Evolutionary conservation across 2,888 invertebrate species (phyloP).

Genomic region (Patella ulyssiponensis): DNA sequence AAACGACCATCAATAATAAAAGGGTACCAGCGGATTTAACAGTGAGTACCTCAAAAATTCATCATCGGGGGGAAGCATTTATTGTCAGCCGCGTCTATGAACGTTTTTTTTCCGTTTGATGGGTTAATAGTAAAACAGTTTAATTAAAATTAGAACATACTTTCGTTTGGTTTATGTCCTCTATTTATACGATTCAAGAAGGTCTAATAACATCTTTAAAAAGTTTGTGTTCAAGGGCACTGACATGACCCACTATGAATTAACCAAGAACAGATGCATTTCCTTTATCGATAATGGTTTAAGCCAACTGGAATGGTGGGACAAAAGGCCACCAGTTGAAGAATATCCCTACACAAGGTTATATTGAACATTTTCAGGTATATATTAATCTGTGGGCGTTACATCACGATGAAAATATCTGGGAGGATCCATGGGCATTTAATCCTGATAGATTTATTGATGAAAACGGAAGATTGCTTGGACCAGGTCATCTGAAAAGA

Average conservation of each 20-base stretch:
- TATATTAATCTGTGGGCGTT: slow-evolving; percentile 65
- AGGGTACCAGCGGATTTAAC: slow-evolving; percentile 52
- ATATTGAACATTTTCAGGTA: slow-evolving; percentile 43
- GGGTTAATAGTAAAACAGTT: too few relatives aligned
- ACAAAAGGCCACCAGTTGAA: too few relatives aligned
- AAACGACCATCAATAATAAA: slow-evolving; percentile 47
- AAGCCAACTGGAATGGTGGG: too few relatives aligned
- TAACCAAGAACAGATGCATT: too few relatives aligned
- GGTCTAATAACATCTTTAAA: neutral
- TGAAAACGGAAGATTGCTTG: slow-evolving; percentile 44
- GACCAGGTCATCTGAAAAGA: slow-evolving; percentile 46
- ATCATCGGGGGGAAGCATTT: too few relatives aligned
- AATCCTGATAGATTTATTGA: slow-evolving; percentile 57
- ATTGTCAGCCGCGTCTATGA: too few relatives aligned
- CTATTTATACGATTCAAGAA: neutral
- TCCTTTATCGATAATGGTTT: too few relatives aligned
- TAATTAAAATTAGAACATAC: slow-evolving; percentile 13
- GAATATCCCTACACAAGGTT: too few relatives aligned
- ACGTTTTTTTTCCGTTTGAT: too few relatives aligned
- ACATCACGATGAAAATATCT: slow-evolving; percentile 58
- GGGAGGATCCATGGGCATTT: slow-evolving; percentile 61
- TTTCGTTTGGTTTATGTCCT: slow-evolving; percentile 29
- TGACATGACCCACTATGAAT: too few relatives aligned
- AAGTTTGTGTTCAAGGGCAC: too few relatives aligned
- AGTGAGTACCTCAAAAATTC: slow-evolving; percentile 34